These are phyloP conservation scores for Ferrisia virgata DNA, from an alignment of 2,888 invertebrate genomes.

Conservation along the genomic window DNA sequence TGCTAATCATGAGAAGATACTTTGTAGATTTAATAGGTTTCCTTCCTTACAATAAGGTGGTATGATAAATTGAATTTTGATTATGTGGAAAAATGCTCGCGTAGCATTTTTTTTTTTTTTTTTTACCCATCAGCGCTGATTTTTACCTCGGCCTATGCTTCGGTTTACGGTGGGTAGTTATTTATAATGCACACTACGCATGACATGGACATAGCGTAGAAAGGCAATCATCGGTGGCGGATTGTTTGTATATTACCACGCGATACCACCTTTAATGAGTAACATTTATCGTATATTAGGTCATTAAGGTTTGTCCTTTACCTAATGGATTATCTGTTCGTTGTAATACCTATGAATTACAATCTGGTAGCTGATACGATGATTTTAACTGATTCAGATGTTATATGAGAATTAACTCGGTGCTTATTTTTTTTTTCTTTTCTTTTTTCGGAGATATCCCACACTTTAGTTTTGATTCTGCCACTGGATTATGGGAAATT, in stretches of 20 bases:
- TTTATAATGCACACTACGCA: background rate
- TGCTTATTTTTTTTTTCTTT: background rate
- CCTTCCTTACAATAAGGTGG: background rate
- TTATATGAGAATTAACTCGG: background rate
- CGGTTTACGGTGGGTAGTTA: too few species aligned
- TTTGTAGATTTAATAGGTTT: constrained; percentile 13
- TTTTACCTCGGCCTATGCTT: background rate
- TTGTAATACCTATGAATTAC: background rate
- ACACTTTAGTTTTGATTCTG: too few species aligned
- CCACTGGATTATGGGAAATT: too few species aligned
- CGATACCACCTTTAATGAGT: background rate
- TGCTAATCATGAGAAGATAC: constrained; percentile 20
- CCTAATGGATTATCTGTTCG: background rate
- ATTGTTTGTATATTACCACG: background rate
- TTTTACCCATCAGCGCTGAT: background rate
- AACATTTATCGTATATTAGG: background rate
- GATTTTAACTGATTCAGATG: too few species aligned
- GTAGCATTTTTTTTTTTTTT: background rate
- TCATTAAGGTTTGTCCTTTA: background rate
- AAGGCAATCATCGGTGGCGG: background rate
- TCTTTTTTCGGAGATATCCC: too few species aligned
- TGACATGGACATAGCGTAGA: background rate
- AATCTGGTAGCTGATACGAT: background rate
- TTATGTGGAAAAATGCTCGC: constrained; percentile 22
- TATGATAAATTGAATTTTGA: constrained; percentile 26